Percentiles rank a stretch among this genome's conserved stretches.
These are phyloP conservation scores for Onychomys arenicola DNA, from an alignment of 2,797 vertebrate species.

Conservation along the genomic window DNA sequence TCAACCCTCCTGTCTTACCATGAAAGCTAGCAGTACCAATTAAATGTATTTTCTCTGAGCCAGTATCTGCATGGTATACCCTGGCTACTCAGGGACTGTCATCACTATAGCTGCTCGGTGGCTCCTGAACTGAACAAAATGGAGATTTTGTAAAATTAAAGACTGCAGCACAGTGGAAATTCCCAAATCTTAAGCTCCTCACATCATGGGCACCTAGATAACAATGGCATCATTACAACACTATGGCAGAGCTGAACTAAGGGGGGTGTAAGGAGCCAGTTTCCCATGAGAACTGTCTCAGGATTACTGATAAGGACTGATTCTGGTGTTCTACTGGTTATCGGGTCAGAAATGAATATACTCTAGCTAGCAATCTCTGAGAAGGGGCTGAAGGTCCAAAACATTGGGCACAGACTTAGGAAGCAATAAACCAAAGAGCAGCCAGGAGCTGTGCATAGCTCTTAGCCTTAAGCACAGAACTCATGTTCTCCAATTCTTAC, in stretches of 20 bases:
- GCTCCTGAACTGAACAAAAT: slow-evolving; percentile 16
- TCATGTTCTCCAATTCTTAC: neutral
- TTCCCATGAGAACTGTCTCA: neutral
- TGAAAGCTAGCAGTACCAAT: slow-evolving; percentile 15
- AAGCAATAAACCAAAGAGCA: neutral
- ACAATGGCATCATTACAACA: neutral
- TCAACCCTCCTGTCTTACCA: neutral
- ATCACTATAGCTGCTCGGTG: neutral
- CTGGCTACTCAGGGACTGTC: neutral
- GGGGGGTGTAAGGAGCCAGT: neutral
- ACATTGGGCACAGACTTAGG: neutral
- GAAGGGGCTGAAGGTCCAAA: neutral
- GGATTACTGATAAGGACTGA: neutral
- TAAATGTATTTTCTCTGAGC: neutral
- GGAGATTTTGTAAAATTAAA: slow-evolving; percentile 36
- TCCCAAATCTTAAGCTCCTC: neutral
- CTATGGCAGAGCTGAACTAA: neutral
- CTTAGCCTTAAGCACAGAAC: neutral
- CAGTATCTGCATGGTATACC: neutral
- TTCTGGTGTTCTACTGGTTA: neutral
- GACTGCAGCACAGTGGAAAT: slow-evolving; percentile 15
- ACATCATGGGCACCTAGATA: neutral
- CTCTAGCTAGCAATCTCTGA: neutral
- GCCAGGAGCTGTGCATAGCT: neutral
- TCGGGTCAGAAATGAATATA: slow-evolving; percentile 16